Conservation (phyloP, 2,888 invertebrate species). For the Stenichneumon culpator region DNA sequence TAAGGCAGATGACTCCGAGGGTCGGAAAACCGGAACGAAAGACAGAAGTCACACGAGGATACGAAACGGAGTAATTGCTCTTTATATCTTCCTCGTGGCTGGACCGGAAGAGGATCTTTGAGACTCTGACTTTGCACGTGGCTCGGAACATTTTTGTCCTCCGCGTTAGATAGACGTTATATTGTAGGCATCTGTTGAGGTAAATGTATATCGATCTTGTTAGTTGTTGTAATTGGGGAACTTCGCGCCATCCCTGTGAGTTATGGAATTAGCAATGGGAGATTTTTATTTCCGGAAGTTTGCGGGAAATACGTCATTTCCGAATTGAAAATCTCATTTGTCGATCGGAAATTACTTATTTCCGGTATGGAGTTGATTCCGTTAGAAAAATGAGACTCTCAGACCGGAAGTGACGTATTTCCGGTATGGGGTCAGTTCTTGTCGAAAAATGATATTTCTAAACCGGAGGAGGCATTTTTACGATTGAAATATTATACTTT, state of each 20-base stretch:
- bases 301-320: background rate
- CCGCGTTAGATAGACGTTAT: background rate
- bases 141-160: background rate
- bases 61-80: background rate
- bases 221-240: too few species aligned
- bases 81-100: background rate
- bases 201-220: background rate
- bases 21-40: background rate
- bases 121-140: background rate
- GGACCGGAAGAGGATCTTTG: background rate
- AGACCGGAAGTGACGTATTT: too few species aligned
- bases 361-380: too few species aligned
- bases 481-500: too few species aligned
- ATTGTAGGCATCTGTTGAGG: background rate
- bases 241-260: too few species aligned
- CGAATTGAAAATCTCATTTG: too few species aligned
- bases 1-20: conserved; percentile 12
- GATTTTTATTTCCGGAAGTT: background rate
- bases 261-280: too few species aligned
- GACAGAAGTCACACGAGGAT: background rate
- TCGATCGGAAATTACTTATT: too few species aligned
- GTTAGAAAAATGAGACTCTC: too few species aligned
- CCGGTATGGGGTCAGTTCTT: too few species aligned
- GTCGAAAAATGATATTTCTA: too few species aligned
- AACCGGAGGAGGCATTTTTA: too few species aligned